These are phyloP conservation scores for Lucinisca nassula DNA, from an alignment of 2,888 invertebrate species.

Conservation along the genomic window DNA sequence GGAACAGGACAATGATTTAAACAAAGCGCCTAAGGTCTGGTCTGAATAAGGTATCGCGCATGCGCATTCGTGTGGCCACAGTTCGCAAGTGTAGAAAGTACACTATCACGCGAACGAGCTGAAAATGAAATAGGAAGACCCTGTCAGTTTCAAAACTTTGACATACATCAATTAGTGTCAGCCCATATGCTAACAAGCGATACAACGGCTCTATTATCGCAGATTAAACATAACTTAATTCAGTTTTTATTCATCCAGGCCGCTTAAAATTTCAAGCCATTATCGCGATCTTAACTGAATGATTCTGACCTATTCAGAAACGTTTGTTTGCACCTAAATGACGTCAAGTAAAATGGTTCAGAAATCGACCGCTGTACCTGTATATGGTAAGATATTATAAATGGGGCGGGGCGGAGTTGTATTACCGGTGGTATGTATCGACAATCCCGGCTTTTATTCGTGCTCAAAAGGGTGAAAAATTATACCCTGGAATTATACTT, in stretches of 20 bases:
- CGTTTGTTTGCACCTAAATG: conserved; percentile 59
- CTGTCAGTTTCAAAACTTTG: conserved; percentile 1
- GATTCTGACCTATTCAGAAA: conserved; percentile 35
- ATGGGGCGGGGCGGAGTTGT: conserved; percentile 50
- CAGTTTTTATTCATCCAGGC: conserved; percentile 43
- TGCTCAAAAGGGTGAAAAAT: conserved; percentile 50
- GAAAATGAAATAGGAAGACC: background rate
- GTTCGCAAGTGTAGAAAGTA: background rate
- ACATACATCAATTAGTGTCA: conserved; percentile 61
- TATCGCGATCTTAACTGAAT: conserved; percentile 33
- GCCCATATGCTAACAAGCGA: conserved; percentile 21
- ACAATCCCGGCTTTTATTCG: conserved; percentile 59
- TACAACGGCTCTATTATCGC: conserved; percentile 36
- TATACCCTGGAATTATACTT: conserved; percentile 49
- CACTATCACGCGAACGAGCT: background rate
- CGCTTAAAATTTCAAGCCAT: conserved; percentile 44
- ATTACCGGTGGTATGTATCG: conserved; percentile 62
- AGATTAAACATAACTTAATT: conserved; percentile 45
- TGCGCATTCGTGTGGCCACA: too few relatives aligned
- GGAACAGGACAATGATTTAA: too few relatives aligned
- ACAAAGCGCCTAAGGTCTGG: too few relatives aligned
- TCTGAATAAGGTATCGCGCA: too few relatives aligned
- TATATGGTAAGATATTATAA: conserved; percentile 29
- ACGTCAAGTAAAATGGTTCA: conserved; percentile 34
- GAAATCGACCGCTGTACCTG: conserved; percentile 38